Base-by-base conservation (phyloP, 2,113 vertebrate genomes). In the Vulpes lagopus region DNA sequence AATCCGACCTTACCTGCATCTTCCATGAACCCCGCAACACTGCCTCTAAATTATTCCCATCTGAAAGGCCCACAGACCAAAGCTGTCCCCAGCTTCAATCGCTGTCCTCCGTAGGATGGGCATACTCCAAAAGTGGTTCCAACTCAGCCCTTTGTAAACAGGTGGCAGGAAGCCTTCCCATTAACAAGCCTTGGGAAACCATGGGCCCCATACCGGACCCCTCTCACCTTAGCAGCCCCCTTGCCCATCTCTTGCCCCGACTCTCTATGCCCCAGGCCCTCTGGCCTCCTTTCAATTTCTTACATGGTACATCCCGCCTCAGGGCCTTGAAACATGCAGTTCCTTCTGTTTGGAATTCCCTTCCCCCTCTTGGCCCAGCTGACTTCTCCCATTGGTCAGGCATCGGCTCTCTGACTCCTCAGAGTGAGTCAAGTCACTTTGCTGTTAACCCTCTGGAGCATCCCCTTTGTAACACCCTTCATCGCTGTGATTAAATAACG, bases 191-290 rank as follows among this genome's bases (percentile, higher is more conserved):
- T 53, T 16, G 32, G 32, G 57, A 25, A 88, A 59, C 43, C 53
- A 11, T 25, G 19, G 30, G 27, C 38, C 53, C 51, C 11, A 7
- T 16, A 0, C 17, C 0, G 35, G 69, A 16, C 11, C 51, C 4
- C 0, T 0, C 8, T 11, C 6, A 1, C 5, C 11, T 20, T 11
- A 6, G 69, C 3, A 30, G 5, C 78, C 12, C 49, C 38, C 22
- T 60, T 1, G 17, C 64, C 30, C 10, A 5, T n/a, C 27, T 11
- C 19, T 64, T 27, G 74, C 15, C 51, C 19, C 0, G 0, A 8
- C 2, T 38, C n/a, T n/a, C 20, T 49, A 43, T 35, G 25, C 23
- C 53, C 25, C 17, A 22, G 49, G 32, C 10, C 14, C 57, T 78
- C 69, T 3, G 3, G 20, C 12, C 57, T 51, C 62, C 27, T 84